Percentiles rank a stretch among this genome's conserved stretches.
These are phyloP conservation scores for Heterotilapia buettikoferi DNA, from an alignment of 2,113 vertebrate species.

Conservation along the genomic window DNA sequence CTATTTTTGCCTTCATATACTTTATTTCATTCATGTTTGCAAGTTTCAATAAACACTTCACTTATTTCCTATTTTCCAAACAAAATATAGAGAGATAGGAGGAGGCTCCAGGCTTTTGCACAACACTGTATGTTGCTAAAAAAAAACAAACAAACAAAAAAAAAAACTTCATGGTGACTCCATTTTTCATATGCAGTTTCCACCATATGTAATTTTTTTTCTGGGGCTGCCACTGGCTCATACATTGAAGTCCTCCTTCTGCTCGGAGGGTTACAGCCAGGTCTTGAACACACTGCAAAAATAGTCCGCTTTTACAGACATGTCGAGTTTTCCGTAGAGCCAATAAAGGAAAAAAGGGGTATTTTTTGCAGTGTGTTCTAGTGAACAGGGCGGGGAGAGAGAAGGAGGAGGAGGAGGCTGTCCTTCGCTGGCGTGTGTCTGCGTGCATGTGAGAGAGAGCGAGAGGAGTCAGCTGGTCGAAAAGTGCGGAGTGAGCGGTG, in stretches of 20 bases:
- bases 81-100: background rate
- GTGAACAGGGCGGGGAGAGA: slow-evolving; percentile 32
- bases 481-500: slow-evolving; percentile 17
- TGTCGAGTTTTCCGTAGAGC: background rate
- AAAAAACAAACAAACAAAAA: background rate
- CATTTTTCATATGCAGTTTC: background rate
- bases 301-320: background rate
- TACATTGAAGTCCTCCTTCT: background rate
- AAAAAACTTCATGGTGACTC: background rate
- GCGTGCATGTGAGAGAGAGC: background rate
- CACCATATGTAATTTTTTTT: background rate
- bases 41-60: background rate
- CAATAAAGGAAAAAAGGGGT: background rate
- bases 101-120: background rate
- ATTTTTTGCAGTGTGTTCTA: slow-evolving; percentile 36
- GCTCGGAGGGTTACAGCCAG: slow-evolving; percentile 19
- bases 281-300: slow-evolving; percentile 35
- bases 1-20: background rate
- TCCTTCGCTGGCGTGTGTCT: background rate
- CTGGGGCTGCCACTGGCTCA: background rate
- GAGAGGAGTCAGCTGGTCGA: slow-evolving; percentile 46
- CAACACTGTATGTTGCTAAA: background rate
- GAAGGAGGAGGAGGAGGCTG: background rate
- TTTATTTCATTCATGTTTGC: background rate
- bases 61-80: background rate